These are phyloP conservation scores for Sebastes kiyomatsui DNA, from an alignment of 2,797 vertebrate genomes.

Conservation along the genomic window DNA sequence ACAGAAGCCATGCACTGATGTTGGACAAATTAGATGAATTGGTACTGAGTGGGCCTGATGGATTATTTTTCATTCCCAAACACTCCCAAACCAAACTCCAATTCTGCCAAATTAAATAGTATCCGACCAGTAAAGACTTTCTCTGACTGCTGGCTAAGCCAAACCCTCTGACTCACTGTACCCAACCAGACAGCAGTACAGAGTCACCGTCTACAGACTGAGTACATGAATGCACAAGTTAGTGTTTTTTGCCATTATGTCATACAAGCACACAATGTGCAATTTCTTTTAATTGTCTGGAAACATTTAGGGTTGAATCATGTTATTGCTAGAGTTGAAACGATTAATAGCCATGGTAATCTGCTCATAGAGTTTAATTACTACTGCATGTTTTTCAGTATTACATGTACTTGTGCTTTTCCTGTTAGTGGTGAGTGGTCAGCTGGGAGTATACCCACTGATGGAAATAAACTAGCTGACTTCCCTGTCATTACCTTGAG, in stretches of 20 bases:
- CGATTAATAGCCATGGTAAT: background rate
- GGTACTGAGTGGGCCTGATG: background rate
- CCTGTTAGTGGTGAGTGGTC: background rate
- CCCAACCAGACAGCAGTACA: constrained; percentile 15
- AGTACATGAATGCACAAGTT: background rate
- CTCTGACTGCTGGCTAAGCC: background rate
- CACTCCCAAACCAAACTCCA: constrained; percentile 5
- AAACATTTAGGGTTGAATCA: background rate
- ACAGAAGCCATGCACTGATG: background rate
- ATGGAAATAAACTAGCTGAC: background rate
- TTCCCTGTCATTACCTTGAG: background rate
- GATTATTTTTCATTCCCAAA: constrained; percentile 3
- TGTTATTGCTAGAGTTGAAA: background rate
- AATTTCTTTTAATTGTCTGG: background rate
- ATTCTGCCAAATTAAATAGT: constrained; percentile 18
- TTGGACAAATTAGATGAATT: background rate
- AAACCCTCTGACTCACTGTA: constrained; percentile 54
- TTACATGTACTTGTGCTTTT: background rate
- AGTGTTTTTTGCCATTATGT: background rate
- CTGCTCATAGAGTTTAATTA: background rate
- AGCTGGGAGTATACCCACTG: background rate
- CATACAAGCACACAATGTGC: background rate
- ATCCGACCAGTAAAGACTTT: background rate
- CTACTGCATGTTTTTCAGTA: background rate
- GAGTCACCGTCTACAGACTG: constrained; percentile 16